A percentile compares a stretch with the other conserved stretches of the same genome.
phyloP scores from a whole-genome alignment of 2,113 vertebrate genomes.

The Danionella cerebrum region DNA sequence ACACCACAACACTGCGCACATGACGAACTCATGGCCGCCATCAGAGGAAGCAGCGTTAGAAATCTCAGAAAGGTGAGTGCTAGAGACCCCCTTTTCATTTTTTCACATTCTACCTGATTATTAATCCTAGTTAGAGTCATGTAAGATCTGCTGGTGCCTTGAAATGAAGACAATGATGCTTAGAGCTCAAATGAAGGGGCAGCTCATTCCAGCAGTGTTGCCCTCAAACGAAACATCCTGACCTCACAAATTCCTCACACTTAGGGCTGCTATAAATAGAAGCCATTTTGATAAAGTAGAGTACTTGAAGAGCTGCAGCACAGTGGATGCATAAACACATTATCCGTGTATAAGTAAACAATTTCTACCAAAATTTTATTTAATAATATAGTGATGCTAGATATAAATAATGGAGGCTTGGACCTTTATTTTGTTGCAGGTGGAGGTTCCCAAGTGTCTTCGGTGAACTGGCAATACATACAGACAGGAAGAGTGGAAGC shows the following conservation, averaged over 20 bases:
- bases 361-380: neutral
- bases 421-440: slow-evolving; percentile 43
- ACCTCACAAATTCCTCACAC: slow-evolving; percentile 60
- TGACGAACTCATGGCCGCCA: slow-evolving; percentile 89
- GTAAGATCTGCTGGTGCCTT: too few species aligned
- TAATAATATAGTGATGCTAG: neutral
- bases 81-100: too few species aligned
- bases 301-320: slow-evolving; percentile 10
- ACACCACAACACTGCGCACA: slow-evolving; percentile 85
- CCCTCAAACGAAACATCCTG: slow-evolving; percentile 45
- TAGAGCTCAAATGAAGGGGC: neutral
- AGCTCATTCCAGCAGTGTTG: slow-evolving; percentile 29
- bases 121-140: too few species aligned
- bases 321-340: neutral
- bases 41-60: slow-evolving; percentile 75
- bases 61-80: slow-evolving; percentile 74
- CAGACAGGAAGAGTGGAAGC: neutral
- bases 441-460: slow-evolving; percentile 57
- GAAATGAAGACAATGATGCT: neutral
- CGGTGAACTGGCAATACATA: slow-evolving; percentile 32
- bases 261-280: slow-evolving; percentile 61
- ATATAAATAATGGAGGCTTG: neutral
- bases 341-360: neutral
- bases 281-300: slow-evolving; percentile 47
- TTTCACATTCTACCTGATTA: too few species aligned